These are phyloP conservation scores for Brachynemurus nebulosus DNA, from an alignment of 2,888 invertebrate species.

Conservation along the genomic window DNA sequence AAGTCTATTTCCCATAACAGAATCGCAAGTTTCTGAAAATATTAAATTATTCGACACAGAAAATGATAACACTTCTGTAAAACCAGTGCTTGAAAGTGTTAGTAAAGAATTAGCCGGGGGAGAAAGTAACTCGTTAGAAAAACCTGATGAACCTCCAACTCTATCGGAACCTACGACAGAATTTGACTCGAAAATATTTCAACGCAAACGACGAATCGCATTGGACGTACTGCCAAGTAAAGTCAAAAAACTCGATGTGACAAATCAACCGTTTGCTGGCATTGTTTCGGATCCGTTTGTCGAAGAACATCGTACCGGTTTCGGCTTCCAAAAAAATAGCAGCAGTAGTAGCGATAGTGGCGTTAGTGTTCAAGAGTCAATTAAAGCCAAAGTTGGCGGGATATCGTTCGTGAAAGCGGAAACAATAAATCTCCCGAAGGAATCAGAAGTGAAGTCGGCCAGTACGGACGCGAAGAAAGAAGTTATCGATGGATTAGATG, in stretches of 20 bases:
- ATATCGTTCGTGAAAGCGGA: constrained; percentile 28
- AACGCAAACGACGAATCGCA: constrained; percentile 38
- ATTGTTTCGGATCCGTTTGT: constrained; percentile 14
- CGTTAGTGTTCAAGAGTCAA: no score
- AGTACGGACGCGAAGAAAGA: constrained; percentile 15
- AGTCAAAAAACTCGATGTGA: constrained; percentile 14
- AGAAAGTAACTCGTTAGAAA: no score
- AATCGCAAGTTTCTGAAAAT: no score
- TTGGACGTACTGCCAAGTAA: constrained; percentile 27
- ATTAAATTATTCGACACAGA: no score
- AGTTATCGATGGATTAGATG: constrained; percentile 26
- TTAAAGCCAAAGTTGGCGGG: constrained; percentile 28
- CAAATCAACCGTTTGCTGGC: constrained; percentile 13
- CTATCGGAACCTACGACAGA: neutral
- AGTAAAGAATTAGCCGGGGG: no score
- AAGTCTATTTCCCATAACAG: neutral
- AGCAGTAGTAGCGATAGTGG: no score
- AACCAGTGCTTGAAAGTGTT: no score
- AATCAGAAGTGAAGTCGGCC: constrained; percentile 10
- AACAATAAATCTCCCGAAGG: constrained; percentile 22
- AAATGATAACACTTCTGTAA: neutral
- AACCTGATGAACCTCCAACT: neutral
- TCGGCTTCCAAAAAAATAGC: constrained; percentile 27
- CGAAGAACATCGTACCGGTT: constrained; percentile 25
- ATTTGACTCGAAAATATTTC: constrained; percentile 35